Base-by-base conservation (phyloP, 2,888 invertebrate genomes). In the Augiades crinisus region DNA sequence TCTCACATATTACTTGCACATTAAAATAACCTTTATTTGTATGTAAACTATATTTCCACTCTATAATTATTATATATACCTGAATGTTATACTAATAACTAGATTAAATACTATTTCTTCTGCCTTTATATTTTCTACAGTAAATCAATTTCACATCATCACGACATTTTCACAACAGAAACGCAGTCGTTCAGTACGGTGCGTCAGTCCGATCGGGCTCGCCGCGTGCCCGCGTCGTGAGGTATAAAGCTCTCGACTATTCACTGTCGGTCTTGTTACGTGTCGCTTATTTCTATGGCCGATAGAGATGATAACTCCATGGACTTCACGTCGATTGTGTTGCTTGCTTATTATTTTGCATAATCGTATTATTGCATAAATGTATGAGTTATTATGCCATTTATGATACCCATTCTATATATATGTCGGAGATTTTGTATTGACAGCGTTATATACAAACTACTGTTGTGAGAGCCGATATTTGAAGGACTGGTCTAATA, bases 191-290 rank as follows among this genome's bases (percentile, higher is more conserved):
- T 81, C 87, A 34, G 81, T 87, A 61, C 79, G 86, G 63, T 86
- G 86, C 75, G 71, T 89, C 75, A 88, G 86, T 76, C 89, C 88
- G 43, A 72, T 87, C 60, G 82, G 75, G 50, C 75, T 79, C 54
- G 67, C 72, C 53, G 56, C 78, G 60, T 73, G 71, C 62, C 72
- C 78, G 57, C 73, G 74, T 59, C 72, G 75, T 64, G 70, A 74
- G 74, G 75, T 73, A 73, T 53, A 60, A 45, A 54, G 55, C 64
- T 30, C 43, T 50, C 43, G 50, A 64, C 62, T 59, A 47, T 55
- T 56, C 54, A 54, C 50, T 65, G 63, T 65, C 58, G 55, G 61
- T 58, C 54, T 62, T 56, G 62, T 58, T 60, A 41, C 63, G 59
- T 61, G 57, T 56, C 51, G 57, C 58, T 54, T 57, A 54, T 63